These are phyloP conservation scores for Xestia sexstrigata DNA, from an alignment of 2,888 invertebrate genomes.

Conservation along the genomic window DNA sequence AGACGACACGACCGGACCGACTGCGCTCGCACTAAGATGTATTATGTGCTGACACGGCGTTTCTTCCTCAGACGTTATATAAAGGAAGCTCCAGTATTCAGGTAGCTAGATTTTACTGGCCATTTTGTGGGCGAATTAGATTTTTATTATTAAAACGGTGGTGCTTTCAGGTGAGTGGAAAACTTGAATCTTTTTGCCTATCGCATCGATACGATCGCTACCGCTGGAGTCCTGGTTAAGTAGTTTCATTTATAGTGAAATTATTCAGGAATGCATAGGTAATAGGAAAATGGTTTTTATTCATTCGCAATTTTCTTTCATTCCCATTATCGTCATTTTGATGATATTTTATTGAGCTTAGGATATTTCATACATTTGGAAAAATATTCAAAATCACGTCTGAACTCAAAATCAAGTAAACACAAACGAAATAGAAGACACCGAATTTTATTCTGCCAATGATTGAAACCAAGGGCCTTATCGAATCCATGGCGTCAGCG, in stretches of 20 bases:
- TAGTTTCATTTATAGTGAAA: slow-evolving; percentile 28
- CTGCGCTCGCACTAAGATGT: slow-evolving; percentile 60
- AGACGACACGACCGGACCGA: slow-evolving; percentile 59
- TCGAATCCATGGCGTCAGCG: slow-evolving; percentile 71
- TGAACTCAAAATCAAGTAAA: slow-evolving; percentile 72
- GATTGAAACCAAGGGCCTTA: slow-evolving; percentile 81
- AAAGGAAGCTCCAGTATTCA: slow-evolving; percentile 52
- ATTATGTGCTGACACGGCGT: slow-evolving; percentile 59
- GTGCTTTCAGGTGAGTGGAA: slow-evolving; percentile 52
- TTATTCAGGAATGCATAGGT: slow-evolving; percentile 27
- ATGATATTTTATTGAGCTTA: slow-evolving; percentile 2
- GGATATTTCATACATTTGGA: slow-evolving; percentile 12
- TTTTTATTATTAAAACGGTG: slow-evolving; percentile 61
- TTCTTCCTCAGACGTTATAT: slow-evolving; percentile 48
- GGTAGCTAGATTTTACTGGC: slow-evolving; percentile 55
- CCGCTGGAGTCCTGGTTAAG: slow-evolving; percentile 30
- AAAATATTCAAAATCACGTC: slow-evolving; percentile 63
- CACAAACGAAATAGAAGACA: slow-evolving; percentile 76
- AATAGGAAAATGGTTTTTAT: slow-evolving; percentile 10
- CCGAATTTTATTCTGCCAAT: slow-evolving; percentile 78
- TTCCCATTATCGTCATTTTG: neutral
- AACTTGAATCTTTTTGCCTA: slow-evolving; percentile 51
- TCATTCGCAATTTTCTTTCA: neutral
- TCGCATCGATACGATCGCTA: slow-evolving; percentile 40
- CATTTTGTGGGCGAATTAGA: slow-evolving; percentile 58